phyloP scores from a whole-genome alignment of 2,888 invertebrate species.

The Drosophila prolongata region DNA sequence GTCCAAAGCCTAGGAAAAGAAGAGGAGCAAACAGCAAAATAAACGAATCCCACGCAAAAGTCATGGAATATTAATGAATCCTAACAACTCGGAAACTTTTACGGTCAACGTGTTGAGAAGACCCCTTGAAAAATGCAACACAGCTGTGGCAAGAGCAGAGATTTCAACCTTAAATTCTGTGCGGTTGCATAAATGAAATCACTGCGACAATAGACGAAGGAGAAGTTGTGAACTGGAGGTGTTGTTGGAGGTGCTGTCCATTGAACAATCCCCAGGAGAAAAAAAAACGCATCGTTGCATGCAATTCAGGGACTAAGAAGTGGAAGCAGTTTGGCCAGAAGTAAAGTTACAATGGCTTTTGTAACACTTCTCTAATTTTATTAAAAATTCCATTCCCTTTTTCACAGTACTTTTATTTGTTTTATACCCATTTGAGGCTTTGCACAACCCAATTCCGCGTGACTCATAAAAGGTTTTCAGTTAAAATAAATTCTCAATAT shows the following conservation, averaged over 20 bases:
- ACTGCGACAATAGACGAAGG: background rate
- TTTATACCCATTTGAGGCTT: no score
- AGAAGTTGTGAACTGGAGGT: background rate
- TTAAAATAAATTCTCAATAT: no score
- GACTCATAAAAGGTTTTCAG: no score
- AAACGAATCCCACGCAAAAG: constrained; percentile 58
- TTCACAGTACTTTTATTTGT: no score
- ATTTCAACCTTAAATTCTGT: constrained; percentile 20
- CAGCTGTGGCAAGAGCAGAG: constrained; percentile 1
- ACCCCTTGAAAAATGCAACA: constrained; percentile 46
- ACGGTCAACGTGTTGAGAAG: constrained; percentile 35
- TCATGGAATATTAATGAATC: constrained; percentile 69
- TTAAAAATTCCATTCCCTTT: background rate
- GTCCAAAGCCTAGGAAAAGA: constrained; percentile 23
- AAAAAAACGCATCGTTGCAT: constrained; percentile 27
- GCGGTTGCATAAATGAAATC: constrained; percentile 45
- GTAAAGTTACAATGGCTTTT: constrained; percentile 1
- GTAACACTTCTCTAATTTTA: background rate
- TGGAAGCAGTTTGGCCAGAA: constrained; percentile 12
- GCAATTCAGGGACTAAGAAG: constrained; percentile 25
- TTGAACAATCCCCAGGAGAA: constrained; percentile 1
- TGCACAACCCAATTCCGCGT: no score
- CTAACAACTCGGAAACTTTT: constrained; percentile 31
- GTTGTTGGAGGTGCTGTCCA: background rate
- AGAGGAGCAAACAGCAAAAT: constrained; percentile 20